phyloP scores from a whole-genome alignment of 2,888 invertebrate genomes.

The Uloborus plumipes region DNA sequence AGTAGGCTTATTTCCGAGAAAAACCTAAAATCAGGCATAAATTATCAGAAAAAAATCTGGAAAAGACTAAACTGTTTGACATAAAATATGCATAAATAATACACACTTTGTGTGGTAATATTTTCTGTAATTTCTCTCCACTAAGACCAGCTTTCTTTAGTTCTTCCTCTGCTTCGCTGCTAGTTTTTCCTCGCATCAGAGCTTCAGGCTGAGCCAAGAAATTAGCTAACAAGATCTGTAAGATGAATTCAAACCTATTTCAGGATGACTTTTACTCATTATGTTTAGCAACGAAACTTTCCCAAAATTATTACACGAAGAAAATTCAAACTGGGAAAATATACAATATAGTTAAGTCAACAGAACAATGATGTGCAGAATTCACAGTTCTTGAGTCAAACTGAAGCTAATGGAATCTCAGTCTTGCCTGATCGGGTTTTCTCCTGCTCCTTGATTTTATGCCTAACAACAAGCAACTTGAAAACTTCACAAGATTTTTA shows the following conservation, averaged over 20 bases:
- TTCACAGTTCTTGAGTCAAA: too few relatives aligned
- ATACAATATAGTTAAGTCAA: too few relatives aligned
- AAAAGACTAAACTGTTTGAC: not conserved
- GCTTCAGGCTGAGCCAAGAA: constrained; percentile 99
- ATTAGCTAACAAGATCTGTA: constrained; percentile 89
- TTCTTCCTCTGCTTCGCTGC: constrained; percentile 82
- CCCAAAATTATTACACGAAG: too few relatives aligned
- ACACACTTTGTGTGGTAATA: constrained; percentile 89
- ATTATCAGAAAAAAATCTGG: not conserved
- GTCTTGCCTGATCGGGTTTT: too few relatives aligned
- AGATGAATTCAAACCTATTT: not conserved
- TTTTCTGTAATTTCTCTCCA: constrained; percentile 80
- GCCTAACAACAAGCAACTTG: too few relatives aligned
- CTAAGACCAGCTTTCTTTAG: constrained; percentile 83
- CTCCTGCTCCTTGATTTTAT: too few relatives aligned
- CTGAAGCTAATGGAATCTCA: too few relatives aligned
- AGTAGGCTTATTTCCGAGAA: constrained; percentile 96
- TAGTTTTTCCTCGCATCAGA: constrained; percentile 85
- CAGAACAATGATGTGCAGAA: too few relatives aligned
- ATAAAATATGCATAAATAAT: not conserved
- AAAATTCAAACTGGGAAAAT: too few relatives aligned
- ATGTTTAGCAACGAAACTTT: too few relatives aligned
- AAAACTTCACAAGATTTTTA: too few relatives aligned
- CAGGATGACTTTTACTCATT: too few relatives aligned
- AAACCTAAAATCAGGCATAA: constrained; percentile 74